Evolutionary conservation across 2,797 vertebrate species (phyloP), one percentile per base, ranked within the genome.

Genomic region (Labeo calbasu): DNA sequence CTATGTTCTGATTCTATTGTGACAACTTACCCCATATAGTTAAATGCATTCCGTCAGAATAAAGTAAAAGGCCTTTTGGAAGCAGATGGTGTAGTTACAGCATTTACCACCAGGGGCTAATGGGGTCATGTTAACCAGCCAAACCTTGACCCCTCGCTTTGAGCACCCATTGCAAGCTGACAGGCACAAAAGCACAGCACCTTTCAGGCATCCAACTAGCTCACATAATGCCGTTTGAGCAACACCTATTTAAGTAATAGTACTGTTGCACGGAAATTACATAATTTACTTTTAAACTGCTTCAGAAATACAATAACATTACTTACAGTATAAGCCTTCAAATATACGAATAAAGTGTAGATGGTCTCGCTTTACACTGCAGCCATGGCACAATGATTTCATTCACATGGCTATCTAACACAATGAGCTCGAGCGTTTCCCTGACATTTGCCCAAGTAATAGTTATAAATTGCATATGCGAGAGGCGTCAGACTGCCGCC

Each of bases 381-480:
- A 65, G 25, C 28, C 21, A 32, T 50, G 68, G 55, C 25, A 40
- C 81, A 69, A 12, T 83, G 14, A 57, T 77, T 83, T 46, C 61
- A 69, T 77, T 57, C 73, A 46, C 23, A 82, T 25, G 40, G 23
- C 63, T 73, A 63, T 63, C 15, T 21, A 59, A 23, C 70, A 50
- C 57, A 23, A n/a, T 51, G 46, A 76, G 46, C 50, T 76, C 2
- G 1, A 77, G 73, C 36, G 4, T 83, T 83, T 83, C 40, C 40
- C 53, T 71, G 76, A 78, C 66, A 71, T 79, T 84, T 79, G 46
- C 55, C 57, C 51, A 36, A 79, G 82, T 84, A 79, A 79, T 72
- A 72, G 63, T 59, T 77, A 21, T 83, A 70, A 84, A 71, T 72
- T 72, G 46, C 40, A 77, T 50, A 72, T 65, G 43, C 82, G 8